Evolutionary conservation across 2,113 vertebrate species (phyloP).

Genomic region (Telmatochromis sp.): DNA sequence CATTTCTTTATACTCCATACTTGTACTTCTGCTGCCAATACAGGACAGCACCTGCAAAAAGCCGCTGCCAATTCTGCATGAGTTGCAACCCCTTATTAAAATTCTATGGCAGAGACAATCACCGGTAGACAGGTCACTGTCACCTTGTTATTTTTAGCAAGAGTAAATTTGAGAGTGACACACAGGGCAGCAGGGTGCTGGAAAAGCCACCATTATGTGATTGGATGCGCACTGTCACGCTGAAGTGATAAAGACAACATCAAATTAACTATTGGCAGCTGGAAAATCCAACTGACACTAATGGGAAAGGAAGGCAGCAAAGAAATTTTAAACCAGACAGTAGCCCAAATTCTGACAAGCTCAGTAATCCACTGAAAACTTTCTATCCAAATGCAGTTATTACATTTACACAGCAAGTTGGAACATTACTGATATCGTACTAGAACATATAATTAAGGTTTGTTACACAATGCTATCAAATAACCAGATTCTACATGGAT

Average conservation of each 20-base stretch:
- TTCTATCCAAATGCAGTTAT: not conserved
- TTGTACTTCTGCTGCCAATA: not conserved
- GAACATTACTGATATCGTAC: not conserved
- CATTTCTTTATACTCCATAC: not conserved
- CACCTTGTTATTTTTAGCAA: slow-evolving; percentile 52
- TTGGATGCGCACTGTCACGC: not conserved
- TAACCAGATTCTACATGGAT: not conserved
- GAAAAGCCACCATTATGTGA: slow-evolving; percentile 32
- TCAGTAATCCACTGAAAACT: not conserved
- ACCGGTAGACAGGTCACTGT: slow-evolving; percentile 22
- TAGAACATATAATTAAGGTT: not conserved
- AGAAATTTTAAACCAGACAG: not conserved
- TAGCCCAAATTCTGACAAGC: not conserved
- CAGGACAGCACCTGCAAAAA: not conserved
- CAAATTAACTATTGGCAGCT: slow-evolving; percentile 48
- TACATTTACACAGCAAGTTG: not conserved
- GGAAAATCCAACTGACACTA: slow-evolving; percentile 38
- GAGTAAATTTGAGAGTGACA: slow-evolving; percentile 33
- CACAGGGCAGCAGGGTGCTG: not conserved
- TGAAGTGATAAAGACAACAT: slow-evolving; percentile 40
- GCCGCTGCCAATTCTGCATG: not conserved
- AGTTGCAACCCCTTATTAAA: slow-evolving; percentile 9
- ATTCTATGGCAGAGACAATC: slow-evolving; percentile 32
- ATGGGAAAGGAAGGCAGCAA: not conserved
- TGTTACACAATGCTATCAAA: not conserved